Base-by-base conservation (phyloP, 1,140 invertebrate species). In the Ips nitidus region DNA sequence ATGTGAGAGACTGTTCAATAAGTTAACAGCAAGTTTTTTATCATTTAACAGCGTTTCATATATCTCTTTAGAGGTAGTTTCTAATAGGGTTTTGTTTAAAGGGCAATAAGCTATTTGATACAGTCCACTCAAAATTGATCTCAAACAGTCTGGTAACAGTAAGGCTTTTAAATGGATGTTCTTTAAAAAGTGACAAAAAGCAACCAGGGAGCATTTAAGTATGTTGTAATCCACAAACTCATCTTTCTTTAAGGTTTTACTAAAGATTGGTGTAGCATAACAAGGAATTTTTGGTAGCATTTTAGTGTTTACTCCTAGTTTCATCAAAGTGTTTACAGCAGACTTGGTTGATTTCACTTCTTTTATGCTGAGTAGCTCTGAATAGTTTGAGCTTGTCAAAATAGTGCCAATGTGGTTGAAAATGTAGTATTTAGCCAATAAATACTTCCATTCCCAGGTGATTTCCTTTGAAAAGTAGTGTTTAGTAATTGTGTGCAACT, bases 71-170 rank as follows among this genome's bases (percentile, higher is more conserved):
- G 84, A 84, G 82, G 86, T 85, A 5, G 60, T 37, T 5, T 64
- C 56, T 66, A 66, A 58, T 2, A 77, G 76, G 56, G 88, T 89
- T 80, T 87, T 88, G 59, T 82, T 85, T 39, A 90, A 74, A 63
- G 88, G 87, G 38, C 86, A 88, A 82, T 86, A 86, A 40, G 85
- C 83, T 62, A 92, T 80, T 80, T 92, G 91, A 73, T 91, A 85
- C n/a, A 92, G 77, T 4, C 85, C 84, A 71, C 86, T 86, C 52
- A 94, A 78, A 69, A 91, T 83, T 64, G 81, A 81, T 71, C 80
- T 80, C 8, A 86, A 76, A 76, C 80, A 81, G 56, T 83, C 77
- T 37, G 82, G 80, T 52, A 84, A 71, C 4, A 86, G 80, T 22
- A 84, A 80, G 67, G 76, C 80, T 55, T 73, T 70, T 60, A 80